Evolutionary conservation across 2,888 invertebrate genomes (phyloP).

Genomic region (Zaprionus bogoriensis): DNA sequence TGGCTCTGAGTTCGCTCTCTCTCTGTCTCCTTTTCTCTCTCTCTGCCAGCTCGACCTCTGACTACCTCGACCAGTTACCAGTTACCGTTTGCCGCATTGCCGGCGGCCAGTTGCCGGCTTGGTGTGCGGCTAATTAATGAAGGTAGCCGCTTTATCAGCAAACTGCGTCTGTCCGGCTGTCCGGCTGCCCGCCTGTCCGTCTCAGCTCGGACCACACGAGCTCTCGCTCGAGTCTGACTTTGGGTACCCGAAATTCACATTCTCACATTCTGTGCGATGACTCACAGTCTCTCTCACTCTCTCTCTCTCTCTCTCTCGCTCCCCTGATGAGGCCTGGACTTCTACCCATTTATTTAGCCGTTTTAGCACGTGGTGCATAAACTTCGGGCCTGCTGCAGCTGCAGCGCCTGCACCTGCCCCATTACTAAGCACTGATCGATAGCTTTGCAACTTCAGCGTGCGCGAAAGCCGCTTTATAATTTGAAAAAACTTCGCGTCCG

Average conservation of each 20-base stretch:
- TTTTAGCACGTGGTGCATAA: conserved; percentile 54
- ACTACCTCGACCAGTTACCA: not conserved
- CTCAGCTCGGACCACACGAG: conserved; percentile 60
- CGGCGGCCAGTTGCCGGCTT: conserved; percentile 3
- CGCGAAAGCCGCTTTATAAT: conserved; percentile 69
- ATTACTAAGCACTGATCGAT: conserved; percentile 68
- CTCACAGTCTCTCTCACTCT: conserved; percentile 48
- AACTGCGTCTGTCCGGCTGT: too few relatives aligned
- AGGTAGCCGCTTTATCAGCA: conserved; percentile 59
- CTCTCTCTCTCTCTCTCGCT: too few relatives aligned
- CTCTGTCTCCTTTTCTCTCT: not conserved
- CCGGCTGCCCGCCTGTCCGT: too few relatives aligned
- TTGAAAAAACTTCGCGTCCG: conserved; percentile 45
- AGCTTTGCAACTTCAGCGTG: conserved; percentile 42
- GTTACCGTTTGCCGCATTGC: not conserved
- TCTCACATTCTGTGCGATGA: conserved; percentile 30
- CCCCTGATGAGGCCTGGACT: too few relatives aligned
- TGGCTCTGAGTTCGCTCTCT: not conserved
- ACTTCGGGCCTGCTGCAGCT: conserved; percentile 23
- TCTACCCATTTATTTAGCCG: not conserved
- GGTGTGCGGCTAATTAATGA: conserved; percentile 72
- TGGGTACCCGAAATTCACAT: conserved; percentile 18
- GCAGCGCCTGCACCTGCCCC: conserved; percentile 50
- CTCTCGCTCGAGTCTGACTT: conserved; percentile 3
- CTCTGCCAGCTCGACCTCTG: not conserved